Evolutionary conservation across 2,797 vertebrate species (phyloP), one percentile per base, ranked within the genome.

Genomic region (Otolemur crassicaudatus): DNA sequence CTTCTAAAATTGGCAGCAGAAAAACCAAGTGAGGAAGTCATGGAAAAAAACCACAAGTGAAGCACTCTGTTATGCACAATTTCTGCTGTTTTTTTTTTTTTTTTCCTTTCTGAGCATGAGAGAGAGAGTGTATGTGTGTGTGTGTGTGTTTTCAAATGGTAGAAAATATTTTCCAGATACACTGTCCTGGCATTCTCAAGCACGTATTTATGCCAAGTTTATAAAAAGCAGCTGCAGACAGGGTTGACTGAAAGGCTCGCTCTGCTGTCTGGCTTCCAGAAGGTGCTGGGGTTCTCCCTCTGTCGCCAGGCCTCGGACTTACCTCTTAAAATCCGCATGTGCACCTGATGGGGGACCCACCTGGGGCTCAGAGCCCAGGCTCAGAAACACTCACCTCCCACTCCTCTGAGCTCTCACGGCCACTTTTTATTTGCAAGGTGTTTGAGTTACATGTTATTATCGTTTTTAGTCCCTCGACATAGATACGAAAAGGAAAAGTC

Each of bases 201-300:
- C 65, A 97, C 77, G 94, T 97, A 98, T 98, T 98, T 96, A 96
- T 98, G 98, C 99, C 98, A 99, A 98, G 98, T 98, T 98, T 98
- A 99, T 98, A 99, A 98, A 98, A 98, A 98, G 98, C 99, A 99
- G 99, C 99, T 99, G 99, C 98, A 99, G 99, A 98, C 98, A 91
- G 97, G 98, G 98, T 98, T 99, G 99, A 99, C 95, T 96, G 96
- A 99, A 99, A 99, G 99, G 99, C 99, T 99, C 98, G 99, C 98
- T 97, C 97, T 98, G 98, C 98, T 98, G 98, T 98, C 99, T 98
- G 98, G 98, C 98, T 99, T 99, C 99, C 98, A 99, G 97, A 99
- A 98, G 98, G 98, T 97, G 96, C 97, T 96, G 97, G 56, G 80
- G 96, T 97, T 98, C 97, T 97, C 97, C 93, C 95, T 97, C 94